phyloP scores from a whole-genome alignment of 2,113 vertebrate genomes.

The Phaethornis superciliosus region DNA sequence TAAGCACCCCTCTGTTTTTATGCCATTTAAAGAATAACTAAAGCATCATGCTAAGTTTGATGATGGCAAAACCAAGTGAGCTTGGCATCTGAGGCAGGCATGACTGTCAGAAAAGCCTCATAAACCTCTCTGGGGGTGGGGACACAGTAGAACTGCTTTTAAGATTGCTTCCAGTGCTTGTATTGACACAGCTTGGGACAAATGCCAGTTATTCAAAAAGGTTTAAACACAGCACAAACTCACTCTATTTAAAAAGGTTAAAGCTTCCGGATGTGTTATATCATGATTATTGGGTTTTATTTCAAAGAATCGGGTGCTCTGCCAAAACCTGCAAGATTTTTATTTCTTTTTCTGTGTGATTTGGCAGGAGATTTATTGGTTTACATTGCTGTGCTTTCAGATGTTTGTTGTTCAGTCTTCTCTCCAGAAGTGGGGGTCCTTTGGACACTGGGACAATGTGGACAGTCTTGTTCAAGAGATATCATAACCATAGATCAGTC shows the following conservation, averaged over 20 bases:
- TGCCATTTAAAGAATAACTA: not conserved
- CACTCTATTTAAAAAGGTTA: not conserved
- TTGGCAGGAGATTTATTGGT: not conserved
- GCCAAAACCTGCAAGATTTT: not conserved
- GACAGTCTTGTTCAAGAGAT: not conserved
- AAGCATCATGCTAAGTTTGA: not conserved
- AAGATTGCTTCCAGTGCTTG: not conserved
- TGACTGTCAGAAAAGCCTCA: not conserved
- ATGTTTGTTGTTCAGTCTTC: not conserved
- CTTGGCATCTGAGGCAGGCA: constrained; percentile 14
- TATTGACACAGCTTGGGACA: not conserved
- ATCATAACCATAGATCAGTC: not conserved
- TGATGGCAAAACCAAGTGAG: not conserved
- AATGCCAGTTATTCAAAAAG: not conserved
- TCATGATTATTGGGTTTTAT: not conserved
- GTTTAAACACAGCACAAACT: not conserved
- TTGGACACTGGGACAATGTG: not conserved
- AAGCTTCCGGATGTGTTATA: not conserved
- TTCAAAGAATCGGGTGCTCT: not conserved
- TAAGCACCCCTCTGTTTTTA: not conserved
- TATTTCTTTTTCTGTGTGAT: not conserved
- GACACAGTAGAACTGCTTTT: not conserved
- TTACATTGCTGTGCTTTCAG: not conserved
- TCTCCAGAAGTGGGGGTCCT: not conserved
- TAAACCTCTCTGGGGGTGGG: not conserved